Evolutionary conservation across 2,797 vertebrate species (phyloP).

Genomic region (Pyrocephalus nanus): DNA sequence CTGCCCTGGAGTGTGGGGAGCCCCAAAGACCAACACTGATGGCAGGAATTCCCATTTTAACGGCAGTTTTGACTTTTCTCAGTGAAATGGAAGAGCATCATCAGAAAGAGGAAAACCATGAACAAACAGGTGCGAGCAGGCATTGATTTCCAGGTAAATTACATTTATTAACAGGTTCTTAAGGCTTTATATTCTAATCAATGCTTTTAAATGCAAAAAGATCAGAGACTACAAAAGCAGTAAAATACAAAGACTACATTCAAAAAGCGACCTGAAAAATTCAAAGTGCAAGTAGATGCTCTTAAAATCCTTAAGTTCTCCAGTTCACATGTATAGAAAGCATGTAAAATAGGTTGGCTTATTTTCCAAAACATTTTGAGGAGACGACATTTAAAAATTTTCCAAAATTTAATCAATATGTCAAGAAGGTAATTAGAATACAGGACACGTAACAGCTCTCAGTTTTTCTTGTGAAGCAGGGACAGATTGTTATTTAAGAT

Average conservation of each 20-base stretch:
- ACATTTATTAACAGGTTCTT: background rate
- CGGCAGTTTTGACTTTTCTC: background rate
- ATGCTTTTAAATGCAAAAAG: background rate
- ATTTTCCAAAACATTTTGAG: background rate
- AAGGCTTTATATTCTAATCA: background rate
- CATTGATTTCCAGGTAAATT: background rate
- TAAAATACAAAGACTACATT: background rate
- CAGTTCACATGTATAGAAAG: background rate
- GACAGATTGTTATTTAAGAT: background rate
- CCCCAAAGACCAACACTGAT: background rate
- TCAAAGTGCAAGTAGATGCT: background rate
- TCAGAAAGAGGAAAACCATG: background rate
- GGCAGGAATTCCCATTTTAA: background rate
- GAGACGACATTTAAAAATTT: background rate
- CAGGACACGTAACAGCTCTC: background rate
- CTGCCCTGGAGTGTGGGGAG: background rate
- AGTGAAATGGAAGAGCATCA: background rate
- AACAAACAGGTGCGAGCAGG: background rate
- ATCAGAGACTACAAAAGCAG: background rate
- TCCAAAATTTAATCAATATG: background rate
- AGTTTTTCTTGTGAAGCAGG: background rate
- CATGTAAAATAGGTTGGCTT: background rate
- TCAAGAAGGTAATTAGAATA: background rate
- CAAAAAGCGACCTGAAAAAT: background rate
- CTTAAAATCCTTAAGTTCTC: background rate